Percentiles rank a stretch among this genome's conserved stretches.
These are phyloP conservation scores for Acanthurus lineatus DNA, from an alignment of 2,797 vertebrate species.

Conservation along the genomic window DNA sequence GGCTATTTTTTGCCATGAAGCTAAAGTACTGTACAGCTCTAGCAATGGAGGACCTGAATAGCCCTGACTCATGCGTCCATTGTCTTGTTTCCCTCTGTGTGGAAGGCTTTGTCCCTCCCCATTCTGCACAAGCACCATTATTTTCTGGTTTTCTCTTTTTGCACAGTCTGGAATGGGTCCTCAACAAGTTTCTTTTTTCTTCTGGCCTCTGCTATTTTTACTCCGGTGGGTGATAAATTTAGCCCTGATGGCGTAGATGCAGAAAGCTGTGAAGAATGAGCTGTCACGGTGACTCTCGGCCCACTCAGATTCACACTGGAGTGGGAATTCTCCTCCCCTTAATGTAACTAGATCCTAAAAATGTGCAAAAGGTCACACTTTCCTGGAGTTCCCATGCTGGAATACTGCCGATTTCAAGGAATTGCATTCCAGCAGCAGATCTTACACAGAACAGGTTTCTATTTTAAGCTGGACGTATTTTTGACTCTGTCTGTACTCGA, in stretches of 20 bases:
- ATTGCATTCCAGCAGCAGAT: slow-evolving; percentile 12
- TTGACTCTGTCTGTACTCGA: not conserved
- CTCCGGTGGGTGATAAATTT: slow-evolving; percentile 64
- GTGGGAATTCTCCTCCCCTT: slow-evolving; percentile 63
- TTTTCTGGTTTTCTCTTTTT: slow-evolving; percentile 72
- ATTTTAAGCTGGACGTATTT: slow-evolving; percentile 9
- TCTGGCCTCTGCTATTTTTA: slow-evolving; percentile 73
- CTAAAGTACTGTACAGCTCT: slow-evolving; percentile 74
- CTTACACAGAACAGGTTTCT: not conserved
- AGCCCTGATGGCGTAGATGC: slow-evolving; percentile 58
- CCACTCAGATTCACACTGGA: slow-evolving; percentile 34
- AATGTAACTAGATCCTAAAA: slow-evolving; percentile 53
- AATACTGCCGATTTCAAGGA: slow-evolving; percentile 48
- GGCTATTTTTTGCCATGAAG: slow-evolving; percentile 79
- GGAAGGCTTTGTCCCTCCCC: slow-evolving; percentile 71
- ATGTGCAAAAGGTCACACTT: slow-evolving; percentile 55
- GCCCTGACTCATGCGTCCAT: slow-evolving; percentile 77
- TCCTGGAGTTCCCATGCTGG: slow-evolving; percentile 32
- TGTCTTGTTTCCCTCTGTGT: slow-evolving; percentile 69
- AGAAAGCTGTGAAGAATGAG: slow-evolving; percentile 42
- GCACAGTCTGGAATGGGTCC: slow-evolving; percentile 43
- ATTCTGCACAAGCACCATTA: slow-evolving; percentile 60
- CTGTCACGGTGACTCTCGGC: slow-evolving; percentile 23
- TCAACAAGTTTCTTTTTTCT: slow-evolving; percentile 22
- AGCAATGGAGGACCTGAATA: slow-evolving; percentile 71